A percentile compares a stretch with the other conserved stretches of the same genome.
These are phyloP conservation scores for Nibea coibor DNA, from an alignment of 2,113 vertebrate genomes.

Conservation along the genomic window DNA sequence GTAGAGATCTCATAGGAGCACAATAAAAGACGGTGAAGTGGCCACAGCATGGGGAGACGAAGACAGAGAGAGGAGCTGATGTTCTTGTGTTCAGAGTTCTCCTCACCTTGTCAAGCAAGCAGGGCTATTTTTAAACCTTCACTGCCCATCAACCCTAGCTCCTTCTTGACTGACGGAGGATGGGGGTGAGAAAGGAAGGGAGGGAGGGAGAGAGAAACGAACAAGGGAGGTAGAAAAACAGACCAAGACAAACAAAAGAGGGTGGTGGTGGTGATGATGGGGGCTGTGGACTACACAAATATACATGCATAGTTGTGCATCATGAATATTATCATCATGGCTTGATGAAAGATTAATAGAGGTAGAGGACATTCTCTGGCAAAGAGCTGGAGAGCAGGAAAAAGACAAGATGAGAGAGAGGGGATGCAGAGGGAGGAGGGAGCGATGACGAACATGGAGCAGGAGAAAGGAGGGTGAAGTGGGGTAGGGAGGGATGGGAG, in stretches of 20 bases:
- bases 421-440: slow-evolving; percentile 54
- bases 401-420: slow-evolving; percentile 68
- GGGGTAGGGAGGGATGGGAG: slow-evolving; percentile 56
- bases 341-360: slow-evolving; percentile 91
- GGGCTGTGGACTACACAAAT: slow-evolving; percentile 9
- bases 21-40: neutral
- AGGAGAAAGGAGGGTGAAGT: slow-evolving; percentile 64
- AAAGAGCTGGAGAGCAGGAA: slow-evolving; percentile 75
- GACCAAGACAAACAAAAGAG: slow-evolving; percentile 54
- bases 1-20: neutral
- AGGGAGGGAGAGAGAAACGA: slow-evolving; percentile 11
- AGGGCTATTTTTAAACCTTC: slow-evolving; percentile 88
- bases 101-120: slow-evolving; percentile 87
- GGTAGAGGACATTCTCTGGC: slow-evolving; percentile 86
- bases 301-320: slow-evolving; percentile 53
- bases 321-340: slow-evolving; percentile 76
- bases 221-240: slow-evolving; percentile 61
- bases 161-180: slow-evolving; percentile 81
- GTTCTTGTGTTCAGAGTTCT: slow-evolving; percentile 78
- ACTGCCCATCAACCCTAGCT: slow-evolving; percentile 87
- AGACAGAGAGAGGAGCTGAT: slow-evolving; percentile 30
- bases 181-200: slow-evolving; percentile 14
- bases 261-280: neutral
- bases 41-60: neutral
- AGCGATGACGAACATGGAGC: slow-evolving; percentile 74